Conservation (phyloP, 1,140 invertebrate species). For the Leucophenga varia region DNA sequence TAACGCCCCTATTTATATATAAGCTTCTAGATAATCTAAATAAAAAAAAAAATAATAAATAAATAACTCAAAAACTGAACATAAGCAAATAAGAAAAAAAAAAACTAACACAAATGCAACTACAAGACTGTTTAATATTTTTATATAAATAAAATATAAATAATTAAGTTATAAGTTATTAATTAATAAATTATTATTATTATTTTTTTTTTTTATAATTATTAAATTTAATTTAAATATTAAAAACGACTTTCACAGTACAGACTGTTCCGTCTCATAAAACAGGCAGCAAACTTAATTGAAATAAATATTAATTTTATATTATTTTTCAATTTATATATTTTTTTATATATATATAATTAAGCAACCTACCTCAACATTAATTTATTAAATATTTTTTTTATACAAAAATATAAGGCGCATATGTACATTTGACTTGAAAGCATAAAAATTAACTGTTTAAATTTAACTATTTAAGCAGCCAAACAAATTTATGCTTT, state of each 20-base stretch:
- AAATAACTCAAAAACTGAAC: neutral
- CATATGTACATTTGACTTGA: no score
- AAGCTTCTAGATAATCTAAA: no score
- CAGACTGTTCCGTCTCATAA: no score
- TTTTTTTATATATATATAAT: constrained; percentile 12
- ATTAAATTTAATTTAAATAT: constrained; percentile 23
- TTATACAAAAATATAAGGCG: no score
- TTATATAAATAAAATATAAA: neutral
- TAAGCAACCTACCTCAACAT: constrained; percentile 16
- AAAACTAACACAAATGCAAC: constrained; percentile 49
- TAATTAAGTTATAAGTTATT: neutral
- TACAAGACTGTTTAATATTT: constrained; percentile 48
- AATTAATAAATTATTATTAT: neutral
- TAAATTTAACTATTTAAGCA: neutral
- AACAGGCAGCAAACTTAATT: constrained; percentile 7
- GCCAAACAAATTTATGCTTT: no score
- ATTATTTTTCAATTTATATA: constrained; percentile 2
- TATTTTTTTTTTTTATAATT: constrained; percentile 17
- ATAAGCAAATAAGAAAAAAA: constrained; percentile 4
- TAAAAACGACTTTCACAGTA: no score
- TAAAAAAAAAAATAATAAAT: constrained; percentile 30
- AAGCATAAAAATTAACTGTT: neutral
- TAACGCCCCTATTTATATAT: no score
- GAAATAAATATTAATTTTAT: constrained; percentile 2
- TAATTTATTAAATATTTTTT: no score